A percentile compares a stretch with the other conserved stretches of the same genome.
These are phyloP conservation scores for Cinara cedri DNA, from an alignment of 2,888 invertebrate species.

Conservation along the genomic window DNA sequence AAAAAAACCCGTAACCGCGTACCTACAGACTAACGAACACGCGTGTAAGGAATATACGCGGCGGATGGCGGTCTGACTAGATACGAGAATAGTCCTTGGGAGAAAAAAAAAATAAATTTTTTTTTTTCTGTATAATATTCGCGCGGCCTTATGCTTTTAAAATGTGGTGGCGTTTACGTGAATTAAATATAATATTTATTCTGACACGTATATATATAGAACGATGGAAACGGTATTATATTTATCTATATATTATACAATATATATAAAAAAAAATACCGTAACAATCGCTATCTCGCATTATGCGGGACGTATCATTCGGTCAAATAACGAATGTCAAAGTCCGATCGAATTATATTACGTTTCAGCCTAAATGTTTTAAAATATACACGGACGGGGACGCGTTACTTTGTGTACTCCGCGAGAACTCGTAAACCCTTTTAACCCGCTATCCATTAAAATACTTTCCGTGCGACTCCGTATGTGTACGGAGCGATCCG, in stretches of 20 bases:
- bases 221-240: slow-evolving; percentile 9
- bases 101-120: background rate
- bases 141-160: background rate
- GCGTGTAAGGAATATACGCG: too few relatives aligned
- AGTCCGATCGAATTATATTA: background rate
- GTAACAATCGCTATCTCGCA: background rate
- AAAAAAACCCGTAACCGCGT: too few relatives aligned
- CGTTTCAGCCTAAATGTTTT: slow-evolving; percentile 3
- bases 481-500: too few relatives aligned
- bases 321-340: background rate
- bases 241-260: background rate
- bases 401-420: too few relatives aligned
- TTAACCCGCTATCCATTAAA: too few relatives aligned
- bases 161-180: background rate
- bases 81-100: background rate
- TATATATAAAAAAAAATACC: background rate
- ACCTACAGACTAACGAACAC: background rate
- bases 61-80: background rate
- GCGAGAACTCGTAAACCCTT: too few relatives aligned
- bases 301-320: background rate
- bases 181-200: slow-evolving; percentile 30
- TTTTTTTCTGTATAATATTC: background rate
- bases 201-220: slow-evolving; percentile 11
- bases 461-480: too few relatives aligned
- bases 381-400: background rate